Conservation (phyloP, 1,140 invertebrate species). For the Adelges cooleyi region DNA sequence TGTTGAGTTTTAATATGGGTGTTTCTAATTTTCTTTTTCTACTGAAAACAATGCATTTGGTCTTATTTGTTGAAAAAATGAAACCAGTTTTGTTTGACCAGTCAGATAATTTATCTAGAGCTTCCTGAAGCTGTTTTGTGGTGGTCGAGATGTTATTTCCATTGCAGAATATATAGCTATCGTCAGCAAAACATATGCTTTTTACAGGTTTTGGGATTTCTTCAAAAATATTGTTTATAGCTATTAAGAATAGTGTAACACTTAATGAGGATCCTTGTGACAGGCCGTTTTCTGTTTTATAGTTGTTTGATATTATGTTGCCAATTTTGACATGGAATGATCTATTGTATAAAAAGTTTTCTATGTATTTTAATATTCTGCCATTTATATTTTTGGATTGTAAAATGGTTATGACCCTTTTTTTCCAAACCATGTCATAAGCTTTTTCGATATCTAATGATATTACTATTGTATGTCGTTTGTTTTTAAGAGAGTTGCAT, state of each 20-base stretch:
- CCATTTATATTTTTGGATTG: neutral
- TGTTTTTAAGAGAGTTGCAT: neutral
- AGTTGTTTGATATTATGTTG: neutral
- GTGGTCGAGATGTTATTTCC: neutral
- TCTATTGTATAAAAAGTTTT: neutral
- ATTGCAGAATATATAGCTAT: neutral
- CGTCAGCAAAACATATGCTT: conserved; percentile 5
- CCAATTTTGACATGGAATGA: conserved; percentile 8
- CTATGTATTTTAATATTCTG: neutral
- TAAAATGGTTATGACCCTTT: neutral
- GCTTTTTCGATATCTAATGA: conserved; percentile 17
- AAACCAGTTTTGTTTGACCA: neutral
- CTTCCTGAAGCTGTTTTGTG: neutral
- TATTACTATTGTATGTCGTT: neutral
- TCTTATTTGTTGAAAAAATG: conserved; percentile 3
- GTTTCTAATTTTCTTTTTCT: neutral
- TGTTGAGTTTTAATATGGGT: neutral
- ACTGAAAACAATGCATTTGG: neutral
- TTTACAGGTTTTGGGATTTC: neutral
- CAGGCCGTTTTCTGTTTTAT: neutral
- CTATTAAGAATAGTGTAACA: neutral
- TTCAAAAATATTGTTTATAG: conserved; percentile 8
- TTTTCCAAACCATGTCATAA: conserved; percentile 8
- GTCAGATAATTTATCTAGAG: neutral
- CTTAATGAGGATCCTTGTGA: conserved; percentile 18